Evolutionary conservation across 2,113 vertebrate species (phyloP), one percentile per base, ranked within the genome.

Genomic region (Leucopternis melanops): DNA sequence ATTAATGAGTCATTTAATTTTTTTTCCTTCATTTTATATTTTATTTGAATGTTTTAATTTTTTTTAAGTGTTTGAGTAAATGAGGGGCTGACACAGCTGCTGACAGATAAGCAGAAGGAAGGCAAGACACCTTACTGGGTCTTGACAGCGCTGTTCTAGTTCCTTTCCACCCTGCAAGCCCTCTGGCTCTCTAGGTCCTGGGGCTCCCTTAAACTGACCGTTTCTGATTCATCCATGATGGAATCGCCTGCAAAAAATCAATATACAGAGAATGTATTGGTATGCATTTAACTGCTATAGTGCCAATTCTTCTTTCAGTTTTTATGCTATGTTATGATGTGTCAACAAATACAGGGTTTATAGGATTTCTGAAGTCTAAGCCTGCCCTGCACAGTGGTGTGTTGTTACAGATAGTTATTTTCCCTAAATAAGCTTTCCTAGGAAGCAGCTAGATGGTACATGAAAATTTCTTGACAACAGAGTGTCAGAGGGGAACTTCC

Each of bases 131-230:
- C 0, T 21, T 84, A 32, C 10, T 55, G 61, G 11, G 21, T 63
- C 22, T 50, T 61, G 15, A 32, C 20, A 67, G 1, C 2, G 0
- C 8, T 54, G 0, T 69, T 72, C 13, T 44, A 27, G 2, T 62
- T 91, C 15, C 21, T 65, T 87, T 31, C 19, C 22, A 27, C 4
- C 5, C 7, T 86, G 26, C 44, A 65, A 49, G 6, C 12, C 17
- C 32, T 36, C 44, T 54, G 34, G 10, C 44, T 92, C 9, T 62
- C 14, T 19, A 18, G 19, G 40, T 63, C 27, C 20, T 78, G 11
- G 10, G 5, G 25, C 3, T 87, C 25, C 32, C 31, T 91, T 66
- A 62, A 67, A 42, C 8, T 26, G 15, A 8, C 10, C 1, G 0
- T 65, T 88, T 88, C 52, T 61, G 50, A n/a, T 58, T 58, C 38